Evolutionary conservation across 2,888 invertebrate species (phyloP).

Genomic region (Dryomyza anilis): DNA sequence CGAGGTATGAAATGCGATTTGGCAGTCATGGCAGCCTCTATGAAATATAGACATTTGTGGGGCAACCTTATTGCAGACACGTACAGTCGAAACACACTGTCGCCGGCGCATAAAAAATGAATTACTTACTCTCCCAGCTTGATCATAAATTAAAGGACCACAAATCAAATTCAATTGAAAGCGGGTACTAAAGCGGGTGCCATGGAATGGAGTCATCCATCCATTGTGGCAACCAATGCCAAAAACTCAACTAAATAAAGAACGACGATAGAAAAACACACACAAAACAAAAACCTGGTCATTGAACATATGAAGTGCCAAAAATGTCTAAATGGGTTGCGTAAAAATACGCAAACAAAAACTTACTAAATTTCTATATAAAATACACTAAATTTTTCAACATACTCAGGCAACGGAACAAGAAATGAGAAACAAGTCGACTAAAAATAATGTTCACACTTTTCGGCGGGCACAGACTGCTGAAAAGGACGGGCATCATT

Average conservation of each 20-base stretch:
- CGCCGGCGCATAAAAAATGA: background rate
- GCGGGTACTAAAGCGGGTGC: background rate
- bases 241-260: background rate
- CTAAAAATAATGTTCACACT: constrained; percentile 13
- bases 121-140: constrained; percentile 23
- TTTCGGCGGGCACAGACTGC: background rate
- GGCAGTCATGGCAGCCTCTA: background rate
- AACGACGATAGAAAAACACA: background rate
- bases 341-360: background rate
- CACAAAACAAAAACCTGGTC: constrained; percentile 14
- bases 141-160: constrained; percentile 53
- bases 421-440: background rate
- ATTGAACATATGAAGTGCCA: constrained; percentile 38
- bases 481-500: no score
- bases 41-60: background rate
- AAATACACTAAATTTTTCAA: background rate
- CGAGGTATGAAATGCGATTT: background rate
- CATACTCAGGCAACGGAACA: background rate
- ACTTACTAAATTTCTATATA: background rate
- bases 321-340: constrained; percentile 32
- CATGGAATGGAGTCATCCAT: background rate
- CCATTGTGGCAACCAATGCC: background rate
- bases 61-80: background rate
- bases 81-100: background rate
- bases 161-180: constrained; percentile 50